Percentiles rank a stretch among this genome's conserved stretches.
These are phyloP conservation scores for Lerista edwardsae DNA, from an alignment of 2,797 vertebrate species.

Conservation along the genomic window DNA sequence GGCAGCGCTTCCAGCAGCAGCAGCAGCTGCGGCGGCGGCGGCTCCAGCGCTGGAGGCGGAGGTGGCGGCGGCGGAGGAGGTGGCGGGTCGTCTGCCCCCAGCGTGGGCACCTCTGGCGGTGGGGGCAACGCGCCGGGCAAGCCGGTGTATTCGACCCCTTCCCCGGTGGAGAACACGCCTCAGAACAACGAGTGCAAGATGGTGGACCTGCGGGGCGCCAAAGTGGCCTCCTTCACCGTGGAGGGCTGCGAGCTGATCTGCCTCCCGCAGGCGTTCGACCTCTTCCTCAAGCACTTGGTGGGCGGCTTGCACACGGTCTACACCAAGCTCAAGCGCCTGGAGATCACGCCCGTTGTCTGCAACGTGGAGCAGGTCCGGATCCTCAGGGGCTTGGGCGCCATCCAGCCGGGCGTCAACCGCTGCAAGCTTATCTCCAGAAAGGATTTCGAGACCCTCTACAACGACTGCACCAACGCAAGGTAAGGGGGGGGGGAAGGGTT, in stretches of 20 bases:
- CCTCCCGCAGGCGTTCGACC: slow-evolving; percentile 97
- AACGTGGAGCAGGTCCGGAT: slow-evolving; percentile 99
- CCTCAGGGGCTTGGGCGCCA: slow-evolving; percentile 95
- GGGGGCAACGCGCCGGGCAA: slow-evolving; percentile 87
- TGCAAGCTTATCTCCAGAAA: slow-evolving; percentile 99
- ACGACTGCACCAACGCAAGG: slow-evolving; percentile 99
- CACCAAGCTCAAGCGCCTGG: slow-evolving; percentile 98
- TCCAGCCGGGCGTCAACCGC: slow-evolving; percentile 98
- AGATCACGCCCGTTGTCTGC: slow-evolving; percentile 98
- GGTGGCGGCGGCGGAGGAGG: background rate
- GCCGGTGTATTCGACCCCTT: slow-evolving; percentile 97
- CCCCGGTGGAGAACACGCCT: slow-evolving; percentile 97
- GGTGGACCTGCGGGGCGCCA: slow-evolving; percentile 96
- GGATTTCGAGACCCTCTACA: slow-evolving; percentile 98
- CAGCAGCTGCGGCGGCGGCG: slow-evolving; percentile 9
- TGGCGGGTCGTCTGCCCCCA: slow-evolving; percentile 64
- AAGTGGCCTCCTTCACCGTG: slow-evolving; percentile 98
- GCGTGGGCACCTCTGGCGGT: slow-evolving; percentile 80
- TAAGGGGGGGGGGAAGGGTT: slow-evolving; percentile 62
- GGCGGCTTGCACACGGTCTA: slow-evolving; percentile 98
- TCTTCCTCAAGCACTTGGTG: slow-evolving; percentile 99
- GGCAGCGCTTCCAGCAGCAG: slow-evolving; percentile 36
- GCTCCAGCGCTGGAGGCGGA: background rate
- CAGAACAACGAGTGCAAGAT: slow-evolving; percentile 99
- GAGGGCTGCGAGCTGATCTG: slow-evolving; percentile 98